phyloP scores from a whole-genome alignment of 2,113 vertebrate genomes.

The Notothenia coriiceps region DNA sequence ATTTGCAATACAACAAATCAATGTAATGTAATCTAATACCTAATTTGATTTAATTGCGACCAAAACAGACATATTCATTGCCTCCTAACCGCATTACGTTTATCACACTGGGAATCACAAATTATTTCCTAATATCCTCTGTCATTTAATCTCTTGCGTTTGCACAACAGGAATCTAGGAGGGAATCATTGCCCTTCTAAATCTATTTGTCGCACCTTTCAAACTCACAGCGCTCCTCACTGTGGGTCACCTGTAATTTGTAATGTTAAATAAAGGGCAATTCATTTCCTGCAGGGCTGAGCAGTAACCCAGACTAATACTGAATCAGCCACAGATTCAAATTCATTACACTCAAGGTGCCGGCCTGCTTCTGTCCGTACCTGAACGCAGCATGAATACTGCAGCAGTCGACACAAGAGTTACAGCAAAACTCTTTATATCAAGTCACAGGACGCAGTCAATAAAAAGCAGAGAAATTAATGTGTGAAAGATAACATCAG shows the following conservation, averaged over 20 bases:
- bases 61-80: conserved; percentile 76
- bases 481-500: conserved; percentile 10
- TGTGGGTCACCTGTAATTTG: conserved; percentile 80
- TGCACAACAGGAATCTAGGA: conserved; percentile 78
- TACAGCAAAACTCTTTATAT: conserved; percentile 29
- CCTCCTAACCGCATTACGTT: conserved; percentile 73
- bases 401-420: conserved; percentile 29
- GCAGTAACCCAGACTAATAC: conserved; percentile 66
- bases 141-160: conserved; percentile 79
- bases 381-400: conserved; percentile 49
- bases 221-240: conserved; percentile 68
- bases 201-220: conserved; percentile 80
- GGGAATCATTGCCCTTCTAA: conserved; percentile 76
- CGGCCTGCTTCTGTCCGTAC: conserved; percentile 47
- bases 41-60: conserved; percentile 74
- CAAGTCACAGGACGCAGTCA: background rate
- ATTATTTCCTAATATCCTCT: conserved; percentile 77
- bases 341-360: conserved; percentile 73
- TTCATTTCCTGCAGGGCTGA: conserved; percentile 82
- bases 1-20: conserved; percentile 76
- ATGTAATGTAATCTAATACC: conserved; percentile 68
- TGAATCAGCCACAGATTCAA: conserved; percentile 69
- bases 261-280: conserved; percentile 84
- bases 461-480: conserved; percentile 18
- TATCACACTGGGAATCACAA: conserved; percentile 74